Base-by-base conservation (phyloP, 1,140 invertebrate species). In the Lepidotrigona ventralis region DNA sequence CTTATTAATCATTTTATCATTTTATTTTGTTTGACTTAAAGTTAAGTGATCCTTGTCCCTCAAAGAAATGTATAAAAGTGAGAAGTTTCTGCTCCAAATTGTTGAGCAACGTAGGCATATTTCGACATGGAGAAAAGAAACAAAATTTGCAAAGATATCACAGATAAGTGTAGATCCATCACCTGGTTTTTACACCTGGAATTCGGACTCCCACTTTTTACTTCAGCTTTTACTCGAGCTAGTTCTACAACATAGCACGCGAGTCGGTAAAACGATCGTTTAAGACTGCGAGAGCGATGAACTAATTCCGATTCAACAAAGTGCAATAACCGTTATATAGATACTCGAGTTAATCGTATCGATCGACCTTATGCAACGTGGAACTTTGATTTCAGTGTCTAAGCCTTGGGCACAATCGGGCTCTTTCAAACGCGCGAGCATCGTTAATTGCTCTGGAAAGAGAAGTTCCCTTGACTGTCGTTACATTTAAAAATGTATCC, bases 301-400 rank as follows among this genome's bases (percentile, higher is more conserved):
- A 71, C 74, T 79, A 79, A 83, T 83, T 83, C 66, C 75, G 26
- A 79, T 79, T 74, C 51, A 75, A 56, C 53, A 84, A 60, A 74
- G 83, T 84, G 71, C 83, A 84, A 75, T 84, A 84, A 84, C 83
- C 71, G 78, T 84, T 81, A 51, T 56, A 56, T 74, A 84, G 60
- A 75, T 53, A 70, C 39, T 60, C 33, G 26, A 60, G 78, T 74
- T 84, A 84, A 83, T 81, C 69, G 69, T 66, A 84, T 84, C 78
- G 83, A 81, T 81, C 71, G 71, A 74, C 60, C 58, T 56, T 56
- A 66, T 54, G 53, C 76, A 53, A 69, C 26, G 26, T 26, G 46
- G 58, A 79, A 72, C 66, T 83, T 63, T 79, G 73, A 75, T 82
- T 82, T 46, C n/a, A 51, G 58, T 53, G 9, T 29, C 51, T 15